Conservation (phyloP, 2,113 vertebrate genomes). For the Camelus dromedarius region DNA sequence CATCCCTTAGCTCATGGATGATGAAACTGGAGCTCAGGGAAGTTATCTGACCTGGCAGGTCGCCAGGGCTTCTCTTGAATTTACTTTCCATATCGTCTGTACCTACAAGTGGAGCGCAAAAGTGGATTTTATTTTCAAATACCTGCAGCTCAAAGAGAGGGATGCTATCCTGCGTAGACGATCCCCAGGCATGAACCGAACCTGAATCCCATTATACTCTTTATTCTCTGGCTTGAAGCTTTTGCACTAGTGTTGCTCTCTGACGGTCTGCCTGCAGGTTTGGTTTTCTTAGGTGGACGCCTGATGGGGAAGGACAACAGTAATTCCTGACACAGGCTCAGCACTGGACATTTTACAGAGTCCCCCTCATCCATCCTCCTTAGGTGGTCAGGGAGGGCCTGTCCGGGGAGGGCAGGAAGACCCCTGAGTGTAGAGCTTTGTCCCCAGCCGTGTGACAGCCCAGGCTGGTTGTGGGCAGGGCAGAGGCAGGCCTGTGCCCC, state of each 20-base stretch:
- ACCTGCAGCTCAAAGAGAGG: fast-evolving
- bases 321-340: neutral
- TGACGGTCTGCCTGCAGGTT: neutral
- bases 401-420: neutral
- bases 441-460: neutral
- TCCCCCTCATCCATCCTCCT: fast-evolving
- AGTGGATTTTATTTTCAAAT: neutral
- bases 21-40: neutral
- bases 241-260: fast-evolving
- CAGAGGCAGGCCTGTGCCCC: neutral
- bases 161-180: fast-evolving
- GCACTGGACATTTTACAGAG: neutral
- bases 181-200: neutral
- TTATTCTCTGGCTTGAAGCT: neutral
- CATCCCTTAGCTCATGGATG: neutral
- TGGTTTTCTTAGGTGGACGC: neutral
- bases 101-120: neutral
- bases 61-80: neutral
- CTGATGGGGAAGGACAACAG: neutral
- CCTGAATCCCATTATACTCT: neutral
- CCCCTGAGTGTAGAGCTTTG: neutral
- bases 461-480: neutral
- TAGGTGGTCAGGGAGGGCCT: neutral
- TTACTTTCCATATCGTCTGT: neutral
- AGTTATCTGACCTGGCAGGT: neutral